Conservation (phyloP, 2,797 vertebrate genomes). For the Propithecus perrieri region DNA sequence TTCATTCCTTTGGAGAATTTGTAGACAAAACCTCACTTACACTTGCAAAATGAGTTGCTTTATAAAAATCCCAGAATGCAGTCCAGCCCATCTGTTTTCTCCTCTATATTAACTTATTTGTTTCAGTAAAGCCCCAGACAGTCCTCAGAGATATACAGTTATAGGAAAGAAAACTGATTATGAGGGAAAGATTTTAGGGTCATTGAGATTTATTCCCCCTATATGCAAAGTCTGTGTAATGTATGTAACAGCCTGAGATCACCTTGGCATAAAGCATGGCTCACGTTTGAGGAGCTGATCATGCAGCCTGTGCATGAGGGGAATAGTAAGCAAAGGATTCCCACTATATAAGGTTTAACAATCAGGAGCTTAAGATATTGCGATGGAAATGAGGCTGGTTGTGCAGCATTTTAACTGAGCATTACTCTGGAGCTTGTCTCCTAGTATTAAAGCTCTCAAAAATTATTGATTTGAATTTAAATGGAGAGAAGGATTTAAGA, state of each 20-base stretch:
- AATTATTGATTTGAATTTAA: conserved; percentile 66
- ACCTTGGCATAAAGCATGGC: conserved; percentile 69
- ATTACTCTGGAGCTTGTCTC: conserved; percentile 62
- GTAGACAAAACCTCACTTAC: conserved; percentile 58
- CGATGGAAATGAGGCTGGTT: conserved; percentile 60
- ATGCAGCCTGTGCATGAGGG: conserved; percentile 48
- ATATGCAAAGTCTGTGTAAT: conserved; percentile 56
- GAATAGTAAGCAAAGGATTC: conserved; percentile 76
- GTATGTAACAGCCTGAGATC: conserved; percentile 50
- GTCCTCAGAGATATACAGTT: conserved; percentile 60
- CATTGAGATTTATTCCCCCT: conserved; percentile 70
- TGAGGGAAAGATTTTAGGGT: conserved; percentile 70
- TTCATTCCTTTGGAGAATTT: conserved; percentile 56
- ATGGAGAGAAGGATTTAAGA: conserved; percentile 57
- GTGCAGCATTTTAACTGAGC: conserved; percentile 68
- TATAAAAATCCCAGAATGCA: conserved; percentile 66
- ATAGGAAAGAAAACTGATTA: conserved; percentile 69
- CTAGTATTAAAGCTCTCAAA: conserved; percentile 46
- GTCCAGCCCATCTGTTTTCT: conserved; percentile 70
- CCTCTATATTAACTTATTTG: conserved; percentile 69
- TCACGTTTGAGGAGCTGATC: conserved; percentile 66
- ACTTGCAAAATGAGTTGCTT: conserved; percentile 70
- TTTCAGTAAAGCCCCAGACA: conserved; percentile 62
- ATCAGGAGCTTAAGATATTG: conserved; percentile 68
- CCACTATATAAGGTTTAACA: conserved; percentile 67